phyloP scores from a whole-genome alignment of 2,888 invertebrate genomes.

The Unio delphinus region DNA sequence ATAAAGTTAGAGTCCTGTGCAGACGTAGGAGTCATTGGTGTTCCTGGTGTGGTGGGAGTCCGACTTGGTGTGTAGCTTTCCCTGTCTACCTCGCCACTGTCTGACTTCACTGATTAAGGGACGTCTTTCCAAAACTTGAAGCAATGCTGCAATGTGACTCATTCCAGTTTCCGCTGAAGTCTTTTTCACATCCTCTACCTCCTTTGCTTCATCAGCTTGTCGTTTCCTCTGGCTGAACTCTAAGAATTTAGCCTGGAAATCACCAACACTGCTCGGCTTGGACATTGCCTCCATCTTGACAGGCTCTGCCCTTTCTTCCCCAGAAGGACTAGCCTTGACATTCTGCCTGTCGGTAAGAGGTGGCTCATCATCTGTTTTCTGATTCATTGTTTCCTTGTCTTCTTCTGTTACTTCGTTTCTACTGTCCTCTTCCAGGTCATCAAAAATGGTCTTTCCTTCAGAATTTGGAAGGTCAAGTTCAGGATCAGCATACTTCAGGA shows the following conservation, averaged over 20 bases:
- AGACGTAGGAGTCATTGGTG: constrained; percentile 34
- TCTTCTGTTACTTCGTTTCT: constrained; percentile 23
- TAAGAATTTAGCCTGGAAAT: constrained; percentile 69
- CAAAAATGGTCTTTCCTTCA: constrained; percentile 87
- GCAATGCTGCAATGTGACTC: constrained; percentile 56
- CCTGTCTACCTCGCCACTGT: constrained; percentile 20
- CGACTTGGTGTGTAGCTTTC: constrained; percentile 22
- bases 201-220: constrained; percentile 23
- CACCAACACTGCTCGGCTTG: constrained; percentile 35
- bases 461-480: constrained; percentile 83
- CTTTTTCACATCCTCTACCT: constrained; percentile 27
- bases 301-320: constrained; percentile 80
- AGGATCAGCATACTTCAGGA: constrained; percentile 94
- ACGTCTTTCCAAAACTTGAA: constrained; percentile 29
- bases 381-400: constrained; percentile 23
- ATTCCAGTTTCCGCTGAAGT: constrained; percentile 27
- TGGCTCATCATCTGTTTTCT: constrained; percentile 6
- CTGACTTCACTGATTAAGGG: constrained; percentile 13
- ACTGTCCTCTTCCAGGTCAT: constrained; percentile 74
- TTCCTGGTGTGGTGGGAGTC: constrained; percentile 34
- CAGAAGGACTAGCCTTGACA: constrained; percentile 4
- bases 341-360: constrained; percentile 6
- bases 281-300: constrained; percentile 78
- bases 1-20: constrained; percentile 19
- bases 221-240: constrained; percentile 66